Evolutionary conservation across 2,113 vertebrate species (phyloP).

Genomic region (Herpailurus yagouaroundi): DNA sequence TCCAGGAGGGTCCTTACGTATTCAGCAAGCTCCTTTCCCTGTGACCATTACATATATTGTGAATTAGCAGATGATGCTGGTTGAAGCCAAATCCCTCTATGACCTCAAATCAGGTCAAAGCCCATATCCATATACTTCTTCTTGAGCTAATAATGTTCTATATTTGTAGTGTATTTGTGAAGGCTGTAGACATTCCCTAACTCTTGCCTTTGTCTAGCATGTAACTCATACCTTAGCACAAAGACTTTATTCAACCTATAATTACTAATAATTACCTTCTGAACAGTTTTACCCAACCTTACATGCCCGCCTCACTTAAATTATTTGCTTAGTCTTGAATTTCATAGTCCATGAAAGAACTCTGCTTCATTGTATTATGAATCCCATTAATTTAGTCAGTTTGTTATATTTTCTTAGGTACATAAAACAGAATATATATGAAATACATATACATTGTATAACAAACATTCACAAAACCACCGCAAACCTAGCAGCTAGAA

Average conservation of each 20-base stretch:
- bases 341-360: background rate
- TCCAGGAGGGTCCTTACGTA: background rate
- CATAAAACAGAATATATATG: background rate
- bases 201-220: constrained; percentile 15
- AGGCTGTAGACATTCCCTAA: background rate
- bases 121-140: background rate
- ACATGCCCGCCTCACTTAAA: background rate
- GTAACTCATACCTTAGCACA: background rate
- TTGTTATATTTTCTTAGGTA: background rate
- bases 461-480: background rate
- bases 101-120: background rate
- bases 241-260: background rate
- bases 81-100: background rate
- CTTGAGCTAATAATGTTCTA: background rate
- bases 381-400: background rate
- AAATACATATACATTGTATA: background rate
- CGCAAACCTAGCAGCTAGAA: background rate
- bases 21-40: background rate
- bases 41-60: background rate
- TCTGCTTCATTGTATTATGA: background rate
- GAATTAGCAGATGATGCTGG: background rate
- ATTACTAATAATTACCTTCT: constrained; percentile 1
- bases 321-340: background rate
- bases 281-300: background rate
- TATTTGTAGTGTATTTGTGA: background rate